phyloP scores from a whole-genome alignment of 2,797 vertebrate species.

The Delichon dasypus region DNA sequence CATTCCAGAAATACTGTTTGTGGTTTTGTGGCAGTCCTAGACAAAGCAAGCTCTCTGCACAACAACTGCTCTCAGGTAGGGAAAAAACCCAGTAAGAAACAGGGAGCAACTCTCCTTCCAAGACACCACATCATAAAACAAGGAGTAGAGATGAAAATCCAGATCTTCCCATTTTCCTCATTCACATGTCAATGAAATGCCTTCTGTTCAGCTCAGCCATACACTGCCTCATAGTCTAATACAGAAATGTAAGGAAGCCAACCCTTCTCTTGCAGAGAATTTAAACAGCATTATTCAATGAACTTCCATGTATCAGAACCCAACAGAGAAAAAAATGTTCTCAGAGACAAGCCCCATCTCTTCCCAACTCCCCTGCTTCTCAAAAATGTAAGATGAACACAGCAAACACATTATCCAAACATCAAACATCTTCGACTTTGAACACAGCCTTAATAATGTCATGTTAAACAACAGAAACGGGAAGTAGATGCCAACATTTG shows the following conservation, averaged over 20 bases:
- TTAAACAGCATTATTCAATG: neutral
- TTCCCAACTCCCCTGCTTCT: neutral
- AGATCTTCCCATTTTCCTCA: neutral
- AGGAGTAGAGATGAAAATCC: neutral
- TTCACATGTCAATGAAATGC: neutral
- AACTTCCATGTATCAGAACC: neutral
- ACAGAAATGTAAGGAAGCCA: neutral
- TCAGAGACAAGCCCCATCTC: neutral
- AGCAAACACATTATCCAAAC: neutral
- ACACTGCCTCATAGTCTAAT: fast-evolving
- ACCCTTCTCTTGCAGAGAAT: neutral
- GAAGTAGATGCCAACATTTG: neutral
- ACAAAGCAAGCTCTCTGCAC: conserved; percentile 28
- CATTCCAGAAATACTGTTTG: conserved; percentile 23
- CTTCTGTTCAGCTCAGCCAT: neutral
- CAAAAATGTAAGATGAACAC: neutral
- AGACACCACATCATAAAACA: conserved; percentile 5
- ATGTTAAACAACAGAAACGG: neutral
- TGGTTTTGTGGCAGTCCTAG: conserved; percentile 23
- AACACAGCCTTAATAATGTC: neutral
- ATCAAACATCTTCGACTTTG: neutral
- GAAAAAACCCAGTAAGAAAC: neutral
- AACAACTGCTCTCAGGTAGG: conserved; percentile 8
- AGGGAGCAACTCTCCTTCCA: neutral
- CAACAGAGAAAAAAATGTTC: neutral